Percentiles rank a stretch among this genome's conserved stretches.
These are phyloP conservation scores for Mormyrus lacerda DNA, from an alignment of 2,113 vertebrate species.

Conservation along the genomic window DNA sequence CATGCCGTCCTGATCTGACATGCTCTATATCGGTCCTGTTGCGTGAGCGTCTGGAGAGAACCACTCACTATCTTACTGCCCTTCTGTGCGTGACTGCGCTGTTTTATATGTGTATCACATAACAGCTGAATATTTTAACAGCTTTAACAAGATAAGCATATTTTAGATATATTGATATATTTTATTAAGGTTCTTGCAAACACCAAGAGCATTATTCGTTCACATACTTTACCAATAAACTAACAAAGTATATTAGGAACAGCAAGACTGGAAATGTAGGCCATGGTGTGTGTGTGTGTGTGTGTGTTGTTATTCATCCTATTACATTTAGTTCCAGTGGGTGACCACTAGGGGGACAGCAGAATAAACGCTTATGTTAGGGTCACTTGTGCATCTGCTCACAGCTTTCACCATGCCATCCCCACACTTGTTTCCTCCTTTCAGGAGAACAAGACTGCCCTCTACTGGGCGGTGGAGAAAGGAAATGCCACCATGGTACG, in stretches of 20 bases:
- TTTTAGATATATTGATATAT: background rate
- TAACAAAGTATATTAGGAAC: background rate
- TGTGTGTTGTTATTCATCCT: background rate
- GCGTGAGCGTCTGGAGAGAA: background rate
- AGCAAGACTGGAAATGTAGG: background rate
- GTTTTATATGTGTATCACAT: background rate
- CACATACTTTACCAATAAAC: background rate
- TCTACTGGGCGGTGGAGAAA: constrained; percentile 98
- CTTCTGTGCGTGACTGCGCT: background rate
- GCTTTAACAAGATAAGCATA: background rate
- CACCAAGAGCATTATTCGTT: background rate
- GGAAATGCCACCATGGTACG: constrained; percentile 94
- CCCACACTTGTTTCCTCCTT: background rate
- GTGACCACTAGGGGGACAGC: background rate
- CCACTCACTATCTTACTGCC: background rate
- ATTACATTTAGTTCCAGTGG: background rate
- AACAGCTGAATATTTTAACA: background rate
- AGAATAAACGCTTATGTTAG: background rate
- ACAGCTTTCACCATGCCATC: background rate
- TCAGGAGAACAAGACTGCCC: constrained; percentile 90
- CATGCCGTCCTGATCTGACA: background rate
- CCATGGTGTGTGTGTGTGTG: background rate
- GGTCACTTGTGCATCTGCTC: background rate
- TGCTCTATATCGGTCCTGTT: background rate
- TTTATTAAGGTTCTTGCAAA: background rate